Conservation (phyloP, 2,888 invertebrate species). For the Hirtodrosophila trivittata region DNA sequence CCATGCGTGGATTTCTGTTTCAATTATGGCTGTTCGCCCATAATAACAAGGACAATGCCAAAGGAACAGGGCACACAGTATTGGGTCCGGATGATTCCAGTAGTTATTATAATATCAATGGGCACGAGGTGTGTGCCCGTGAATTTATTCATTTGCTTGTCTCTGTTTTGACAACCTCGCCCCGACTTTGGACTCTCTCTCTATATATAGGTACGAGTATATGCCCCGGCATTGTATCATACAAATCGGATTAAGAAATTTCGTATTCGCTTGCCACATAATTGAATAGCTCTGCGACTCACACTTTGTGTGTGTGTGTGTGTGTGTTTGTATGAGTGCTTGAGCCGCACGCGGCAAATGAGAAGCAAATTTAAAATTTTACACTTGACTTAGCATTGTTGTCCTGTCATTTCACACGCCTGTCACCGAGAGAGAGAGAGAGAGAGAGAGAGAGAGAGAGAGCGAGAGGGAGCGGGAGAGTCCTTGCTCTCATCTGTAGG, state of each 20-base stretch:
- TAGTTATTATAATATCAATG: constrained; percentile 77
- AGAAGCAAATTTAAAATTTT: constrained; percentile 84
- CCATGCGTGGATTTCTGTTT: constrained; percentile 78
- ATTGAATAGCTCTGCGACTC: constrained; percentile 74
- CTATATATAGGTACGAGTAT: constrained; percentile 2
- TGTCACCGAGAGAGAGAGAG: constrained; percentile 23
- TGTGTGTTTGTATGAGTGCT: constrained; percentile 47
- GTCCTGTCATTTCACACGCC: constrained; percentile 80
- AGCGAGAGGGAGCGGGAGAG: constrained; percentile 22
- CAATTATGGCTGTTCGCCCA: constrained; percentile 60
- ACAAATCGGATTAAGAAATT: constrained; percentile 84
- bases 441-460: not conserved
- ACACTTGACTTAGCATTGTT: constrained; percentile 84
- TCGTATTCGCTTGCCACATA: constrained; percentile 83
- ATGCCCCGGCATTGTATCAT: constrained; percentile 69
- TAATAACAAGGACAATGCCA: constrained; percentile 15
- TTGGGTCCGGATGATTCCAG: constrained; percentile 16
- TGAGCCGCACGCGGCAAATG: constrained; percentile 76
- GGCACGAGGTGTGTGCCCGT: constrained; percentile 68
- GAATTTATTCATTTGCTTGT: constrained; percentile 77
- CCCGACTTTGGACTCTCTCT: constrained; percentile 17
- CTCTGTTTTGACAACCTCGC: constrained; percentile 75
- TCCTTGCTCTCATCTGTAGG: not conserved
- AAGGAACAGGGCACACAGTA: constrained; percentile 1
- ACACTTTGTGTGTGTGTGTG: constrained; percentile 53